These are phyloP conservation scores for Austrofundulus limnaeus DNA, from an alignment of 2,113 vertebrate species.

Conservation along the genomic window DNA sequence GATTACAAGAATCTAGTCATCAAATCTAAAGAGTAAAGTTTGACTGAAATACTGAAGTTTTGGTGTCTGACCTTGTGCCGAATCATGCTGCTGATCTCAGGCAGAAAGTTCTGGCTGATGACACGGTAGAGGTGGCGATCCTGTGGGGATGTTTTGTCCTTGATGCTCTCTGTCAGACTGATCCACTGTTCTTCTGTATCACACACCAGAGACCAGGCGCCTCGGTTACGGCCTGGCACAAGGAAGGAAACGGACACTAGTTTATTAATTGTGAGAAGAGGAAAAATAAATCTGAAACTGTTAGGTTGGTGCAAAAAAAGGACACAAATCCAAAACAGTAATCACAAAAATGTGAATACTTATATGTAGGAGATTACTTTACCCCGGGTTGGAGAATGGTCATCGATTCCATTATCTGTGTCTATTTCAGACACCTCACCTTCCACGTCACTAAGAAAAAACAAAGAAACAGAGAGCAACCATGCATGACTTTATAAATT, in stretches of 20 bases:
- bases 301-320: not conserved
- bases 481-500: too few species aligned
- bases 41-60: too few species aligned
- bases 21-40: too few species aligned
- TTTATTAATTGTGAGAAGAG: not conserved
- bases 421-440: conserved; percentile 44
- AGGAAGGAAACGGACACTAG: not conserved
- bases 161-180: conserved; percentile 91
- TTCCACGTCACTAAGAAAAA: conserved; percentile 67
- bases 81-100: conserved; percentile 98
- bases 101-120: conserved; percentile 96
- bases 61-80: conserved; percentile 88
- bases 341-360: not conserved
- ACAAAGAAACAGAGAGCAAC: not conserved
- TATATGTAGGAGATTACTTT: not conserved
- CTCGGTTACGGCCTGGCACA: conserved; percentile 68
- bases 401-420: conserved; percentile 58
- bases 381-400: conserved; percentile 42
- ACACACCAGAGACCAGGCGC: conserved; percentile 93
- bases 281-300: not conserved
- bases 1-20: too few species aligned
- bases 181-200: conserved; percentile 95
- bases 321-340: not conserved
- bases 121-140: conserved; percentile 94
- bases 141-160: conserved; percentile 88